Base-by-base conservation (phyloP, 1,140 invertebrate species). In the Pogonus chalceus region DNA sequence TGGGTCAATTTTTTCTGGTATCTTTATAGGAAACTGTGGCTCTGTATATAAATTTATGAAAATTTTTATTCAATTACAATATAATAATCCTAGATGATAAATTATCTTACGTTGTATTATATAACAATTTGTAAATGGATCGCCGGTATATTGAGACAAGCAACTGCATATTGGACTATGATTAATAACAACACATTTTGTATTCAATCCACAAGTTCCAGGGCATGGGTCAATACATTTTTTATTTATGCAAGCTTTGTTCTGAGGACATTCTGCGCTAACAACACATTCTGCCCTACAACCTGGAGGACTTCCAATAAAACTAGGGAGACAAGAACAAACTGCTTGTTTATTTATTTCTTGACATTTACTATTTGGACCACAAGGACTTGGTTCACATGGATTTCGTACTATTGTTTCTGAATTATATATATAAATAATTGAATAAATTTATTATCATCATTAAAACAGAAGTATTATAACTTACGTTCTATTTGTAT, bases 111-210 rank as follows among this genome's bases (percentile, higher is more conserved):
- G 74, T 69, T 72, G 75, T 54, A 74, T 68, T 47, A 74, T 77
- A 50, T 72, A 69, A 60, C 80, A 85, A 69, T 77, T 74, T 35
- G 75, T 70, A 59, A 87, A 87, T n/a, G 87, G 85, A 77, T 90
- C 83, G 50, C 87, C 86, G 39, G 79, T 83, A 59, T 78, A 82
- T 35, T 79, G 80, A 47, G 72, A 60, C 24, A 74, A 71, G 67
- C 87, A 90, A 51, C 76, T 79, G 60, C 87, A 89, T 22, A 82
- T 82, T 2, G 86, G 82, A 61, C 77, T 79, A 63, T 88, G 85
- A 66, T 82, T 84, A 20, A 80, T 74, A 26, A 83, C 80, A 58
- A 72, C 69, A 60, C 85, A 88, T 49, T 75, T 72, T 1, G 85
- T 74, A 62, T 81, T 79, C 20, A 74, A 62, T 18, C 84, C 85